Base-by-base conservation (phyloP, 2,888 invertebrate genomes). In the Colostygia pectinataria region DNA sequence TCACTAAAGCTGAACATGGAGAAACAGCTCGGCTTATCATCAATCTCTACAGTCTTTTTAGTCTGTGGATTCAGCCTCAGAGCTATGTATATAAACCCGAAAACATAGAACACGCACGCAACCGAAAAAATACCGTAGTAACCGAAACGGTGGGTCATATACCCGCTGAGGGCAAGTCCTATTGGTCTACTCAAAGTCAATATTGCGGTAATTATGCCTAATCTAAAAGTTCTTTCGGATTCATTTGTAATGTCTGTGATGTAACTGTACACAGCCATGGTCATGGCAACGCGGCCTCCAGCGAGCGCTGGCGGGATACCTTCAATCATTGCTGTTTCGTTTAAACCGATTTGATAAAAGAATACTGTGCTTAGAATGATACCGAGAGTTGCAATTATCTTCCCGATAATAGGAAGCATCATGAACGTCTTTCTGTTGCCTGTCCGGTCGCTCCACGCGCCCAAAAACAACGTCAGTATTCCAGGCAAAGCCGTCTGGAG, bases 401-500 rank as follows among this genome's bases (percentile, higher is more conserved):
- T 92, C 4, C 92, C 92, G n/a, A 91, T 59, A 12, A 93, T 89
- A 0, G 93, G 93, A 8, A 92, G 61, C 24, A 93, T 77, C 88
- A 93, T 92, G 49, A 92, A 92, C 0, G 91, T 83, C 66, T 93
- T 93, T 31, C 92, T 77, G 61, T 91, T 88, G 14, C 91, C 91
- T n/a, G 91, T 91, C 31, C 92, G 85, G 65, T 93, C 93, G 68
- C 92, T 92, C 93, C 93, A 93, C 1, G 93, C 91, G 0, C 93
- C 93, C 9, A 92, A 68, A 54, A 93, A 92, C 4, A 92, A 74
- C 4, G 92, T 89, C 14, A 93, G 74, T 13, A 92, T 69, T 0
- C 92, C 91, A 1, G 93, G 92, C 18, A 93, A 62, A 1, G 92
- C 82, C 4, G 92, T 92, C 64, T 92, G 92, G 12, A 93, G 68